phyloP scores from a whole-genome alignment of 1,140 invertebrate genomes.

The Drepana arcuata region DNA sequence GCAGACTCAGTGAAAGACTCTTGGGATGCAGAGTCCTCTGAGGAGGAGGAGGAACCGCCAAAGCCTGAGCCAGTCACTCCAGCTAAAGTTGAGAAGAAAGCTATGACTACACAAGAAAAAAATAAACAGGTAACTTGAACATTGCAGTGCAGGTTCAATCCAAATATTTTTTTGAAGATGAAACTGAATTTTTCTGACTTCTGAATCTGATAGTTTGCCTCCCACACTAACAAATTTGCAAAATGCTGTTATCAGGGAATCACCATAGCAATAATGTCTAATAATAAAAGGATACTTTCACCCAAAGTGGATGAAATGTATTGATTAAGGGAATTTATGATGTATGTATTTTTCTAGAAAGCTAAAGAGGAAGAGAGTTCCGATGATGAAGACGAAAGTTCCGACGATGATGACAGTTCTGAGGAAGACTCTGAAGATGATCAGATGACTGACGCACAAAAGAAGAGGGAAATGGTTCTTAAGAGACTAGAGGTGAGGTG shows the following conservation, averaged over 20 bases:
- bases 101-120: conserved; percentile 21
- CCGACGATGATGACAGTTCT: conserved; percentile 69
- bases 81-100: conserved; percentile 30
- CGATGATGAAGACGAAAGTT: conserved; percentile 65
- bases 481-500: conserved; percentile 79
- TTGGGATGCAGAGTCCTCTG: conserved; percentile 85
- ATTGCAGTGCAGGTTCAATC: too few species aligned
- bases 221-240: too few species aligned
- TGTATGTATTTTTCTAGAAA: conserved; percentile 17
- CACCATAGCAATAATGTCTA: too few species aligned
- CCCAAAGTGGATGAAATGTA: too few species aligned
- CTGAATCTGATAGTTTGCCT: neutral
- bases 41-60: conserved; percentile 70
- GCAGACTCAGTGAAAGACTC: conserved; percentile 83
- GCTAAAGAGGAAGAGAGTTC: conserved; percentile 41
- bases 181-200: neutral
- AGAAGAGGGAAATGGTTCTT: conserved; percentile 71
- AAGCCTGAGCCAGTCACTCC: conserved; percentile 54
- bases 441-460: conserved; percentile 73
- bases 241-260: too few species aligned
- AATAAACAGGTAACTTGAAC: conserved; percentile 45
- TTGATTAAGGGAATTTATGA: too few species aligned
- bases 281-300: too few species aligned
- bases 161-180: neutral
- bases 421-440: conserved; percentile 73